Conservation (phyloP, 2,113 vertebrate species). For the Mastomys natalensis region DNA sequence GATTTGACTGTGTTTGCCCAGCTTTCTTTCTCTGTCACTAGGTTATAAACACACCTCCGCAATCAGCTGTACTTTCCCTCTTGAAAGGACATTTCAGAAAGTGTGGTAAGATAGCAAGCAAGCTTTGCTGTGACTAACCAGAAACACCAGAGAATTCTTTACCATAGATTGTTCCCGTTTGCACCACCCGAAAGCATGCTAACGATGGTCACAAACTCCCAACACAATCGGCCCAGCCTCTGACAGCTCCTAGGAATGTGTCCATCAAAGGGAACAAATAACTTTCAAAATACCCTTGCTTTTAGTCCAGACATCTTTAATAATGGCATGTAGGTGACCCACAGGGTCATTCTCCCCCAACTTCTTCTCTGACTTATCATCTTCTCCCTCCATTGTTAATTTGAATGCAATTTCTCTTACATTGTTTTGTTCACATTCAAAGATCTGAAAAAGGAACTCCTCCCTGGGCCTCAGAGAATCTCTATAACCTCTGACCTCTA, state of each 20-base stretch:
- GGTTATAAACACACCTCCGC: conserved; percentile 78
- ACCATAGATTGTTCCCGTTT: neutral
- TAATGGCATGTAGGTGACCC: accelerated
- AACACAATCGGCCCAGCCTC: neutral
- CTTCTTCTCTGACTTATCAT: accelerated
- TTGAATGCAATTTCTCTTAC: neutral
- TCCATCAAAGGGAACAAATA: neutral
- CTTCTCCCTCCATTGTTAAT: neutral
- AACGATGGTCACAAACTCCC: neutral
- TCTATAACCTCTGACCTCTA: neutral
- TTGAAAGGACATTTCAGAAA: conserved; percentile 73
- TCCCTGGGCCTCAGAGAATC: neutral
- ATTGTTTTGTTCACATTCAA: too few species aligned
- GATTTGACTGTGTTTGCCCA: conserved; percentile 64
- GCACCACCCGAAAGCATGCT: neutral
- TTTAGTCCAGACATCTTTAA: accelerated
- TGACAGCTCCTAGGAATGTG: neutral
- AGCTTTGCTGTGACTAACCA: neutral
- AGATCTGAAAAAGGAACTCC: accelerated
- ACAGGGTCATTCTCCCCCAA: accelerated
- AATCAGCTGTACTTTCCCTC: conserved; percentile 81
- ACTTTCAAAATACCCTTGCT: neutral
- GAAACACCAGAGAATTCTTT: conserved; percentile 39
- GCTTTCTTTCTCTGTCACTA: conserved; percentile 75
- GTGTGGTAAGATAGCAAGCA: conserved; percentile 26